Base-by-base conservation (phyloP, 2,888 invertebrate species). In the Girardia tigrina region DNA sequence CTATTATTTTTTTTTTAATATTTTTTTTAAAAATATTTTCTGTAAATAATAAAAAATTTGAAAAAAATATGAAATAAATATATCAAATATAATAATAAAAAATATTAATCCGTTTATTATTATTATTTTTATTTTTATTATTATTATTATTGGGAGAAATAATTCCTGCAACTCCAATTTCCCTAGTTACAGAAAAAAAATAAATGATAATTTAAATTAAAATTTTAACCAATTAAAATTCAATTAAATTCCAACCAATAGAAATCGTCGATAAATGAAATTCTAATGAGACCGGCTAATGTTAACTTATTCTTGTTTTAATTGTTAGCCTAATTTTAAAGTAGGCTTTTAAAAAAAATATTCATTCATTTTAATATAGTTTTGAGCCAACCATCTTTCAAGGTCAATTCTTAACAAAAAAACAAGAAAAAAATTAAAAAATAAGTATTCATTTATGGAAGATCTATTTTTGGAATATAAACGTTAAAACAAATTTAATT, bases 281-380 rank as follows among this genome's bases (percentile, higher is more conserved):
- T 36, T 36, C 36, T 12, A 36, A 8, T 36, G 36, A 36, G 23
- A 56, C 23, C 56, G n/a, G 56, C 56, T 20, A 56, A 56, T 56
- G 56, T 56, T 56, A 56, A n/a, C 56, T 56, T 56, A 56, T 56
- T 56, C n/a, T 12, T 36, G 56, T 23, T 56, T 56, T 56, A 20
- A 56, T 56, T 56, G 56, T 56, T 56, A 56, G n/a, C 56, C 56
- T 16, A 56, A 56, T 56, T 56, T 56, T 56, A 56, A 56, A 56
- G 2, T 56, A 56, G 56, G 56, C 56, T 56, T 56, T 56, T 4
- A 12, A 56, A 2, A 56, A 4, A 12, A 56, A 36, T 36, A 8
- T 56, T 56, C 56, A 56, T 20, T 56, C 56, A n/a, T 56, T 56
- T 56, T 56, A 56, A 8, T 36, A 36, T n/a, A n/a, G 12, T 36